Conservation (phyloP, 2,888 invertebrate species). For the Chorisops tibialis region DNA sequence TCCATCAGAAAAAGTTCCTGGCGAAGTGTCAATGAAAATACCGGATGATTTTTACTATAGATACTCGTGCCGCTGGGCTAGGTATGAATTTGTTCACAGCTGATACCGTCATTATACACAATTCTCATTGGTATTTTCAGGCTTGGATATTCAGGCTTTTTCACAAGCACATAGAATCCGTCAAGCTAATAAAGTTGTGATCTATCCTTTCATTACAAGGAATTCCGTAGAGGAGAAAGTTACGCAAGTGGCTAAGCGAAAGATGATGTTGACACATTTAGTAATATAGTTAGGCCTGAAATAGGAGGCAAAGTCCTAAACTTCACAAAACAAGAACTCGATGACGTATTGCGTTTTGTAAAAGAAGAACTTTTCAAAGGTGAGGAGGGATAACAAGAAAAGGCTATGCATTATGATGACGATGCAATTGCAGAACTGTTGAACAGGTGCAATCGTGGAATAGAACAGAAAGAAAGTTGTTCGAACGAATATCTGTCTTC, state of each 20-base stretch:
- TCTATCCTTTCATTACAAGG: no score
- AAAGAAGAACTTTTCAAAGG: slow-evolving; percentile 99
- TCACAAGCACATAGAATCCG: slow-evolving; percentile 99
- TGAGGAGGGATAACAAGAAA: slow-evolving; percentile 79
- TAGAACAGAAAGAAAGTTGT: slow-evolving; percentile 96
- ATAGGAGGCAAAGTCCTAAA: slow-evolving; percentile 94
- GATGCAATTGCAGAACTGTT: slow-evolving; percentile 88
- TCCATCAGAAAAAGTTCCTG: no score
- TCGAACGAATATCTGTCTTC: no score
- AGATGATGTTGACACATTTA: no score
- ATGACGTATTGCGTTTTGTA: slow-evolving; percentile 97
- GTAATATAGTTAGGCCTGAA: slow-evolving; percentile 89
- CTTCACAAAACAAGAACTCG: slow-evolving; percentile 98
- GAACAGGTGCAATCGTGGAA: slow-evolving; percentile 92
- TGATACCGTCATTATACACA: slow-evolving; percentile 98
- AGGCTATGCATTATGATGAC: slow-evolving; percentile 96
- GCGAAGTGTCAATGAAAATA: no score
- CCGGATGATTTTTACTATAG: no score
- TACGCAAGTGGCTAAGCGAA: no score
- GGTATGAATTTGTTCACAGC: slow-evolving; percentile 99
- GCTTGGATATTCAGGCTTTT: slow-evolving; percentile 99
- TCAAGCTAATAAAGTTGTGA: slow-evolving; percentile 98
- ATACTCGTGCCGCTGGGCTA: slow-evolving; percentile 94
- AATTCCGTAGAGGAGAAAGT: no score
- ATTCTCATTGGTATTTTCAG: slow-evolving; percentile 99